These are phyloP conservation scores for Notothenia coriiceps DNA, from an alignment of 2,113 vertebrate species.

Conservation along the genomic window DNA sequence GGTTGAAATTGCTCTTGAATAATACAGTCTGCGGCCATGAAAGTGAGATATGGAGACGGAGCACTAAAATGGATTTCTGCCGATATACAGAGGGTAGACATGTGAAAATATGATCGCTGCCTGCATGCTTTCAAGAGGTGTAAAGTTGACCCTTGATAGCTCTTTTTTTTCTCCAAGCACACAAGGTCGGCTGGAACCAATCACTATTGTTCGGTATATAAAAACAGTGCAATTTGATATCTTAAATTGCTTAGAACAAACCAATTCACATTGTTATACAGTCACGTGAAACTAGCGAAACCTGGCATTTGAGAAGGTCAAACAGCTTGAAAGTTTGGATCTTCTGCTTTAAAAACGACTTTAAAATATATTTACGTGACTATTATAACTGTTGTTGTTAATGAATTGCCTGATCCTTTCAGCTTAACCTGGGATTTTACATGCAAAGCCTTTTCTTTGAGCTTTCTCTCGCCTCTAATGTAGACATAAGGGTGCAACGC, in stretches of 20 bases:
- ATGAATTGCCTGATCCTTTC: background rate
- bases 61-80: conserved; percentile 42
- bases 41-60: conserved; percentile 29
- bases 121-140: background rate
- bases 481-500: background rate
- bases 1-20: conserved; percentile 69
- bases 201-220: background rate
- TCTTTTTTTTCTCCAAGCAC: conserved; percentile 22
- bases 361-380: background rate
- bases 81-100: conserved; percentile 10
- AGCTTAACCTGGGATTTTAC: background rate
- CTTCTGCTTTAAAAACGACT: background rate
- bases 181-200: conserved; percentile 4
- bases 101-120: conserved; percentile 23
- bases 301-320: background rate
- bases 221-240: background rate
- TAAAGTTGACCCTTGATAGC: background rate
- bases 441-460: background rate
- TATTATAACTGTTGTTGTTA: background rate
- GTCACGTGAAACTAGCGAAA: background rate
- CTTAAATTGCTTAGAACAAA: background rate
- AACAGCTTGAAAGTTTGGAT: background rate
- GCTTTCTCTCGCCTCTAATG: background rate
- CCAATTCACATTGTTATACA: background rate
- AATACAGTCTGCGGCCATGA: conserved; percentile 52